A percentile compares a stretch with the other conserved stretches of the same genome.
These are phyloP conservation scores for Leucopsar rothschildi DNA, from an alignment of 2,113 vertebrate genomes.

Conservation along the genomic window DNA sequence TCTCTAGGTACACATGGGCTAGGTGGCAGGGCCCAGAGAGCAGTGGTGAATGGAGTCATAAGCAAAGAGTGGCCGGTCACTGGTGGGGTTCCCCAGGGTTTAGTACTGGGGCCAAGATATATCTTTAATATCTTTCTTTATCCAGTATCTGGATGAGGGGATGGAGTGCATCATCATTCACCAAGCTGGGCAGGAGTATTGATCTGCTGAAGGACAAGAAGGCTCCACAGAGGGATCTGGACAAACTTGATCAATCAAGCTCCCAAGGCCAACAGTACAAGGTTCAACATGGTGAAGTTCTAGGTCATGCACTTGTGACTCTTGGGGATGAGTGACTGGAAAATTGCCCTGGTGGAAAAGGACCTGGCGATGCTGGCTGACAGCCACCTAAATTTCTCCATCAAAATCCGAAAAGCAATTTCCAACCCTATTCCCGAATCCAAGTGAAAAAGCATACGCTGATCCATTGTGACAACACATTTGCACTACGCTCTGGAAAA, in stretches of 20 bases:
- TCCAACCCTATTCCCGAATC: neutral
- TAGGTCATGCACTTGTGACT: neutral
- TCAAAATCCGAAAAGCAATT: neutral
- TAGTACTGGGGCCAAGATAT: neutral
- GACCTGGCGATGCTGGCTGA: neutral
- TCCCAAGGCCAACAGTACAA: fast-evolving
- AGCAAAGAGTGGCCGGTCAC: fast-evolving
- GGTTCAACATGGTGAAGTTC: neutral
- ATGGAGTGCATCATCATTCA: neutral
- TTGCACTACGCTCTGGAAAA: neutral
- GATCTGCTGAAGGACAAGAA: neutral
- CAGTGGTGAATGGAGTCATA: neutral
- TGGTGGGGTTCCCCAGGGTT: neutral
- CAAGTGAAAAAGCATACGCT: neutral
- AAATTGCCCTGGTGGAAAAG: neutral
- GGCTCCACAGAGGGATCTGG: neutral
- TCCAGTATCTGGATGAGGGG: neutral
- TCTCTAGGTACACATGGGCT: neutral
- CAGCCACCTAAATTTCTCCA: neutral
- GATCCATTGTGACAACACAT: fast-evolving
- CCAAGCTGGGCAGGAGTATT: neutral
- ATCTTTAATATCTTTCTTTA: neutral
- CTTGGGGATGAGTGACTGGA: neutral
- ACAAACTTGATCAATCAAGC: neutral
- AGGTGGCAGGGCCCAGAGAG: neutral